These are phyloP conservation scores for Ormyrus rosae DNA, from an alignment of 2,888 invertebrate species.

Conservation along the genomic window DNA sequence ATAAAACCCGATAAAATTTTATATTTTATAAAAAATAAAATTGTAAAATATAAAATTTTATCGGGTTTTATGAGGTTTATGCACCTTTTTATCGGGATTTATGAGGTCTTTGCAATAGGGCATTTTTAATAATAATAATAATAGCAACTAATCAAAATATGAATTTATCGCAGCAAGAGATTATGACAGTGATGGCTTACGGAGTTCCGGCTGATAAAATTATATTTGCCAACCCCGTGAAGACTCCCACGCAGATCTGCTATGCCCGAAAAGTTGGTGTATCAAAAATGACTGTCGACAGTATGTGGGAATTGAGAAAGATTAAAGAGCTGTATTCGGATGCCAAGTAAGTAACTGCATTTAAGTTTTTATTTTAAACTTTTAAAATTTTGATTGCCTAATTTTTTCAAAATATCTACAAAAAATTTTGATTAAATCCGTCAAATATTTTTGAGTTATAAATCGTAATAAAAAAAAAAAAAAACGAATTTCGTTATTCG, in stretches of 20 bases:
- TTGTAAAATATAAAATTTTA: too few relatives aligned
- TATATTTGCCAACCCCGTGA: conserved; percentile 80
- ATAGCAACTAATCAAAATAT: conserved; percentile 13
- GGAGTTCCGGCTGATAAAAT: conserved; percentile 77
- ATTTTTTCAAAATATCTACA: too few relatives aligned
- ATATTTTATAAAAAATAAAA: too few relatives aligned
- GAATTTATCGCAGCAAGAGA: conserved; percentile 75
- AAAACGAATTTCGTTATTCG: too few relatives aligned
- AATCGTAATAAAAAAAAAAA: too few relatives aligned
- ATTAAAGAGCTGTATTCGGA: conserved; percentile 77
- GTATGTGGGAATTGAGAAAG: conserved; percentile 79
- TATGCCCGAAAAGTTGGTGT: conserved; percentile 77
- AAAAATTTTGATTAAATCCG: too few relatives aligned
- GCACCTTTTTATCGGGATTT: too few relatives aligned
- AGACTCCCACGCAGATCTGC: conserved; percentile 77
- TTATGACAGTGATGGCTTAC: conserved; percentile 76
- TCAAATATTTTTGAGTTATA: not conserved
- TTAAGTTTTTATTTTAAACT: too few relatives aligned
- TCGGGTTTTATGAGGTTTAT: too few relatives aligned
- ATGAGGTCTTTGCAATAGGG: too few relatives aligned
- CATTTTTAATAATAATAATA: not conserved
- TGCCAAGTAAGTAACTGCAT: conserved; percentile 71
- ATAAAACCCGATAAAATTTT: too few relatives aligned
- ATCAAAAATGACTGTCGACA: conserved; percentile 79
- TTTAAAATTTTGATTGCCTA: too few relatives aligned